These are phyloP conservation scores for Drosophila sucinea DNA, from an alignment of 1,140 invertebrate genomes.

Conservation along the genomic window DNA sequence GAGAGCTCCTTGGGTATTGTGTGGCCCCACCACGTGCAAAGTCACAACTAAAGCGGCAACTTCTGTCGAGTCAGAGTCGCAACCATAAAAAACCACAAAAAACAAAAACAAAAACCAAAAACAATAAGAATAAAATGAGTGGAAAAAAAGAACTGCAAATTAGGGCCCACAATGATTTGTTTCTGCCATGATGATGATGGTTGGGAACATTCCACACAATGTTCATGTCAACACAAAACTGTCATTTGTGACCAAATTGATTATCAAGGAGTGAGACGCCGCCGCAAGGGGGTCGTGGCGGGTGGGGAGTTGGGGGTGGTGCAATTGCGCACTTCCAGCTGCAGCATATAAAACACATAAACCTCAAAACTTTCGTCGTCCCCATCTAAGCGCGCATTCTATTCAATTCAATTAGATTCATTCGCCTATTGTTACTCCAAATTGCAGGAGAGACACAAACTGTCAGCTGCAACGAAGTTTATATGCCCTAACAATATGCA, in stretches of 20 bases:
- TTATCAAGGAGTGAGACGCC: constrained; percentile 58
- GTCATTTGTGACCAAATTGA: constrained; percentile 73
- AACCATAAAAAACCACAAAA: constrained; percentile 12
- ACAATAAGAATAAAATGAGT: constrained; percentile 13
- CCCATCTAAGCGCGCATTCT: constrained; percentile 45
- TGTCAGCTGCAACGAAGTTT: constrained; percentile 9
- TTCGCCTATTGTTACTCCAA: constrained; percentile 61
- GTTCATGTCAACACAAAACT: constrained; percentile 67
- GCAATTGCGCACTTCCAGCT: constrained; percentile 58
- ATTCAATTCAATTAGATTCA: constrained; percentile 75
- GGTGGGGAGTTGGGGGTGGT: background rate
- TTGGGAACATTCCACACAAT: constrained; percentile 52
- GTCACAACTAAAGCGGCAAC: constrained; percentile 49
- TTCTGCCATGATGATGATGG: constrained; percentile 20
- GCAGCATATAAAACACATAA: constrained; percentile 39
- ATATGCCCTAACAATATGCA: constrained; percentile 18
- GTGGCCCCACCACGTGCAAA: constrained; percentile 61
- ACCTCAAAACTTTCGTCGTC: constrained; percentile 6
- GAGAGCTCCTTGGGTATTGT: constrained; percentile 9
- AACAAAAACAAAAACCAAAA: background rate
- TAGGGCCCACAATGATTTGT: constrained; percentile 62
- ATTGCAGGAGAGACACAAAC: constrained; percentile 39
- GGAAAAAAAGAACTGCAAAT: constrained; percentile 56
- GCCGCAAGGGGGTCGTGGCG: background rate
- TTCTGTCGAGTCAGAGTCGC: constrained; percentile 55